Base-by-base conservation (phyloP, 2,888 invertebrate species). In the Andricus quercusramuli region DNA sequence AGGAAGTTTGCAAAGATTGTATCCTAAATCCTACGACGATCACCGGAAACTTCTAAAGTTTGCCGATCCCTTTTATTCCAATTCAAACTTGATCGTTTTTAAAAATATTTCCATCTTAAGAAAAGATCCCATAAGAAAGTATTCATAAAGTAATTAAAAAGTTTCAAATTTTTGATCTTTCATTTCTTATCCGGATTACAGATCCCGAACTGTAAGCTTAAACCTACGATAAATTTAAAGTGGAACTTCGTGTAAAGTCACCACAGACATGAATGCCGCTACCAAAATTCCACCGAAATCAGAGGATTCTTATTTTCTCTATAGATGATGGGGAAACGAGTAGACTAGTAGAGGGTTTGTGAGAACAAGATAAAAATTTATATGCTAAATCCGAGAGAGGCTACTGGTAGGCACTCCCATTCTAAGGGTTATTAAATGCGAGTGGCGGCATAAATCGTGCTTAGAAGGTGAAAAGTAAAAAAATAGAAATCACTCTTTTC, bases 401-500 rank as follows among this genome's bases (percentile, higher is more conserved):
- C 84, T 84, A 85, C 84, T 79, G 84, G 80, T 78, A 77, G 84
- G 79, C 79, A 77, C 79, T 78, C 78, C 79, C 79, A 77, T 80
- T 20, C 70, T 77, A 78, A 79, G 82, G 78, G 74, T 86, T 85
- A 86, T 85, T 84, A 86, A 86, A 85, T 83, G 9, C 20, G 29
- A 74, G 25, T 51, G 25, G 70, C 51, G 47, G 32, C 74, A 74
- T 74, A 74, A 56, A 74, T 74, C n/a, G 20, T 56, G 56, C 32
- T 74, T 74, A 74, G 74, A 74, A 51, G 74, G 29, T 29, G n/a
- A 56, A 74, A 74, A 74, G n/a, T 1, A 25, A 29, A 74, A 56
- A 74, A 56, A 51, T 68, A 44, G 17, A 70, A 70, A 70, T 22
- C 17, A 70, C 47, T 47, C 70, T 47, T 70, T 70, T 67, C 5